Evolutionary conservation across 2,888 invertebrate species (phyloP).

Genomic region (Timema podura): DNA sequence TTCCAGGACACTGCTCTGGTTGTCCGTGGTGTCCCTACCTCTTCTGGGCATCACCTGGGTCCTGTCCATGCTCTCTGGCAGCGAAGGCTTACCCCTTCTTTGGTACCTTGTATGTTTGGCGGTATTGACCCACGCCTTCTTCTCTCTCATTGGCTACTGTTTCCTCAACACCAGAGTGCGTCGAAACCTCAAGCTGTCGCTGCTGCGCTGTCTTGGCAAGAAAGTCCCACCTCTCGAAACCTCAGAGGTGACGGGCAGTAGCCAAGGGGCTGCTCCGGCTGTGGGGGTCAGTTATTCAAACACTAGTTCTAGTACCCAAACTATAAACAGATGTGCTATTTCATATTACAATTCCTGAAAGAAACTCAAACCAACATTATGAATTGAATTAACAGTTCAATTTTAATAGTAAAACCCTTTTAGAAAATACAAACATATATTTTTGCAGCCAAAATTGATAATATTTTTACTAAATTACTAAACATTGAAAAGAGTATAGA

Average conservation of each 20-base stretch:
- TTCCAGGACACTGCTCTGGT: constrained; percentile 74
- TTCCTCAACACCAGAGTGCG: constrained; percentile 81
- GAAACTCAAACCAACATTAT: no score
- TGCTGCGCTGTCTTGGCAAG: constrained; percentile 72
- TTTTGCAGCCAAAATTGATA: no score
- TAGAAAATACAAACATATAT: no score
- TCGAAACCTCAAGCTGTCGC: constrained; percentile 65
- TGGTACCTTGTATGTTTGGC: constrained; percentile 74
- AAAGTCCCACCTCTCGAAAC: constrained; percentile 75
- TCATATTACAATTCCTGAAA: no score
- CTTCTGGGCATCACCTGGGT: constrained; percentile 85
- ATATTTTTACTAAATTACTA: no score
- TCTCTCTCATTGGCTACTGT: constrained; percentile 81
- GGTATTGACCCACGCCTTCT: constrained; percentile 74
- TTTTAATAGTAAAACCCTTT: no score
- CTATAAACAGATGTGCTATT: no score
- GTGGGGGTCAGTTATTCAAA: no score
- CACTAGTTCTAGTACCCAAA: no score
- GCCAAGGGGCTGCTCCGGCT: neutral
- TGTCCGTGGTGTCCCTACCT: constrained; percentile 82
- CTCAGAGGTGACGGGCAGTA: constrained; percentile 58
- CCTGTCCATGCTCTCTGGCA: constrained; percentile 71
- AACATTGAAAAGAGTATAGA: no score
- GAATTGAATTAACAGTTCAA: no score
- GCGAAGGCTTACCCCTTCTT: constrained; percentile 66